A percentile compares a stretch with the other conserved stretches of the same genome.
phyloP scores from a whole-genome alignment of 2,113 vertebrate species.

The Cochlearius cochlearius region DNA sequence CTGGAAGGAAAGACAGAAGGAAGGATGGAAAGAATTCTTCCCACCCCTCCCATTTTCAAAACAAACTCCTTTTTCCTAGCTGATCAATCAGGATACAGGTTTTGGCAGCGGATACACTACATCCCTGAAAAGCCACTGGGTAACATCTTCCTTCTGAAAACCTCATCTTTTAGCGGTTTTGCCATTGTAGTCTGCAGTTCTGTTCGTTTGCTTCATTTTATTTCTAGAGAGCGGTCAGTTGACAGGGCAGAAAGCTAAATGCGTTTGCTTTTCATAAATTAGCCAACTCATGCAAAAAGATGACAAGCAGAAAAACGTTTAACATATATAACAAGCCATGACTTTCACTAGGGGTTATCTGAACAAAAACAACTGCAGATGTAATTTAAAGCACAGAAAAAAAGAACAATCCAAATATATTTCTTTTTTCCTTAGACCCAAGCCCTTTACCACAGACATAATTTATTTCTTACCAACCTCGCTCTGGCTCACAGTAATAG shows the following conservation, averaged over 20 bases:
- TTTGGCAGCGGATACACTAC: not conserved
- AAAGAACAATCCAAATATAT: not conserved
- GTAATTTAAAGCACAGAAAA: conserved; percentile 11
- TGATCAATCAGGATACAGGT: not conserved
- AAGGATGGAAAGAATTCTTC: not conserved
- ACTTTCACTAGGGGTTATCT: conserved; percentile 24
- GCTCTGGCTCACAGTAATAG: not conserved
- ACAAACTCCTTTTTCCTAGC: not conserved
- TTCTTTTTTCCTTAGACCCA: not conserved
- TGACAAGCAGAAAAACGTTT: not conserved
- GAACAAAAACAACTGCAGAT: conserved; percentile 18
- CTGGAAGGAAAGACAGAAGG: not conserved
- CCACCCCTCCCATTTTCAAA: not conserved
- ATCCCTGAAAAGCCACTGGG: not conserved
- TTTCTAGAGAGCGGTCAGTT: not conserved
- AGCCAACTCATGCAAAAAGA: not conserved
- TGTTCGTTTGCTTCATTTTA: not conserved
- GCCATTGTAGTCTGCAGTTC: not conserved
- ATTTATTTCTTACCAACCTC: not conserved
- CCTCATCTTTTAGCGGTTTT: not conserved
- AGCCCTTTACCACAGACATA: not conserved
- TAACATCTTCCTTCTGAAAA: not conserved
- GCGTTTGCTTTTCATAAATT: not conserved
- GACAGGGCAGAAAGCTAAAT: not conserved
- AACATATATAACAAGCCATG: not conserved